Conservation (phyloP, 2,797 vertebrate species). For the Crypturellus tataupa region DNA sequence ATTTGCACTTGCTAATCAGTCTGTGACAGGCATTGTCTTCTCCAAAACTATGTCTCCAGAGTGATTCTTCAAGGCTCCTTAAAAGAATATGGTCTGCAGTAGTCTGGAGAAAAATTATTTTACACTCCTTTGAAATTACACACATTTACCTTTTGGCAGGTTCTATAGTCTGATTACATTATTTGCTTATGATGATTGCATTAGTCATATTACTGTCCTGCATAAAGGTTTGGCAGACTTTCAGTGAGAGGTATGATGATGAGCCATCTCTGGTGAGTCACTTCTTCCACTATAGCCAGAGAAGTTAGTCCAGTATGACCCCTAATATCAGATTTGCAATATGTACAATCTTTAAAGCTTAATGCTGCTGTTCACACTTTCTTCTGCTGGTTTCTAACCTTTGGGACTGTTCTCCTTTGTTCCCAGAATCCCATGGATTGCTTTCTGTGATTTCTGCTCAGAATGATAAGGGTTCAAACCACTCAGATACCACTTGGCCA, state of each 20-base stretch:
- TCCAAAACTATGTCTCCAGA: not conserved
- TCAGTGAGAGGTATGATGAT: not conserved
- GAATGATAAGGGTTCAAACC: not conserved
- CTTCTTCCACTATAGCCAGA: not conserved
- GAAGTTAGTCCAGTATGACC: not conserved
- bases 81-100: not conserved
- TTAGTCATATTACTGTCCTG: slow-evolving; percentile 30
- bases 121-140: not conserved
- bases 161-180: not conserved
- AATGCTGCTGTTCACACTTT: not conserved
- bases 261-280: slow-evolving; percentile 70
- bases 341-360: not conserved
- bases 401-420: not conserved
- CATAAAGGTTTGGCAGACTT: not conserved
- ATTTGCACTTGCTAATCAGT: not conserved
- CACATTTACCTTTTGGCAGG: not conserved
- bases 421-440: not conserved
- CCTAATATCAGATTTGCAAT: not conserved
- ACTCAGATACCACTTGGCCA: not conserved
- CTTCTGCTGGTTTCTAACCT: not conserved
- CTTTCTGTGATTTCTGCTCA: not conserved
- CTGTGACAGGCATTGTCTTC: not conserved
- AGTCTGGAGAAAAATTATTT: not conserved
- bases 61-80: not conserved
- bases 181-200: not conserved